Evolutionary conservation across 2,888 invertebrate genomes (phyloP).

Genomic region (Harpalus rubripes): DNA sequence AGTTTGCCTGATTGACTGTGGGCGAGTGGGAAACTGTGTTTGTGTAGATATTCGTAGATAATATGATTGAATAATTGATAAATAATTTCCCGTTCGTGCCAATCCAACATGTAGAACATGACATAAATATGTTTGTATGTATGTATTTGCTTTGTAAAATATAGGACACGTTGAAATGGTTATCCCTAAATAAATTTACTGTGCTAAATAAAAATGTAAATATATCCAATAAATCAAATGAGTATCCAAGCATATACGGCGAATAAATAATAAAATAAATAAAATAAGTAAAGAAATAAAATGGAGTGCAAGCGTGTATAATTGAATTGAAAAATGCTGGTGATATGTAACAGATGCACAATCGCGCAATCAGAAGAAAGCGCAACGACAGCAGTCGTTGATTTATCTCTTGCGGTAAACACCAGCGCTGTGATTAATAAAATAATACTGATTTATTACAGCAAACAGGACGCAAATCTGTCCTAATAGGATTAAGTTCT

Average conservation of each 20-base stretch:
- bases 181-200: not conserved
- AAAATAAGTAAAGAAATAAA: constrained; percentile 1
- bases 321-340: constrained; percentile 24
- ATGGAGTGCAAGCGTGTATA: constrained; percentile 1
- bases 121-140: too few species aligned
- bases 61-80: too few species aligned
- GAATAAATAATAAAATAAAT: not conserved
- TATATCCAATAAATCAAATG: not conserved
- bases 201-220: constrained; percentile 3
- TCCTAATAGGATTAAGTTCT: constrained; percentile 65
- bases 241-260: not conserved
- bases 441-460: constrained; percentile 66
- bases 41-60: too few species aligned
- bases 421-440: constrained; percentile 64
- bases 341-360: constrained; percentile 17
- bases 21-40: too few species aligned
- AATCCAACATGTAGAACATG: too few species aligned
- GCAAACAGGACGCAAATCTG: constrained; percentile 65
- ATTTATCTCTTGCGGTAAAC: constrained; percentile 62
- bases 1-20: too few species aligned
- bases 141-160: too few species aligned
- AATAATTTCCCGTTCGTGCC: too few species aligned
- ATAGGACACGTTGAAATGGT: too few species aligned
- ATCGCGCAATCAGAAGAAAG: constrained; percentile 48
- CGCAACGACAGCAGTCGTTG: constrained; percentile 49